Evolutionary conservation across 2,888 invertebrate genomes (phyloP).

Genomic region (Apamea crenata): DNA sequence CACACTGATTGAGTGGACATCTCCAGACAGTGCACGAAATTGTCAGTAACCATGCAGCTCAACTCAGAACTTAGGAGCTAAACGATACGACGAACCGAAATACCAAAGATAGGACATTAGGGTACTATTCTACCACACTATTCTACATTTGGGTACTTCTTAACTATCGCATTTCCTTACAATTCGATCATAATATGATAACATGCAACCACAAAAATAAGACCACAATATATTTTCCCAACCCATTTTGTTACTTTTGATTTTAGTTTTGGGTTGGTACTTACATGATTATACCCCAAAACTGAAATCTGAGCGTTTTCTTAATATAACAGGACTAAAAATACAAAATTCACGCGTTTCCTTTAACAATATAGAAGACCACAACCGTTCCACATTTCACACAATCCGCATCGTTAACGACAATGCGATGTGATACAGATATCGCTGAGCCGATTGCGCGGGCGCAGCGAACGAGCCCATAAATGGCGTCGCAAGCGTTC

Average conservation of each 20-base stretch:
- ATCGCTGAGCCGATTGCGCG: slow-evolving; percentile 81
- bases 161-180: neutral
- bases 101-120: too few species aligned
- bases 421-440: slow-evolving; percentile 84
- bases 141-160: too few species aligned
- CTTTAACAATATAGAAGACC: slow-evolving; percentile 19
- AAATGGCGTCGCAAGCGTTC: slow-evolving; percentile 78
- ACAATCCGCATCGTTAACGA: slow-evolving; percentile 79
- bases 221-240: neutral
- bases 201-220: neutral
- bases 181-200: neutral
- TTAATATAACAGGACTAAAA: neutral
- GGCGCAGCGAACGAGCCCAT: slow-evolving; percentile 81
- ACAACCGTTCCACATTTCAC: slow-evolving; percentile 57
- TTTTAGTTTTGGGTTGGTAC: neutral
- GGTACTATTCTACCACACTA: too few species aligned
- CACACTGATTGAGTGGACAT: too few species aligned
- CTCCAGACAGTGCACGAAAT: too few species aligned
- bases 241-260: neutral
- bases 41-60: too few species aligned
- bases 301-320: neutral
- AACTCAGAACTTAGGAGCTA: too few species aligned
- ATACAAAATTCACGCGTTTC: neutral
- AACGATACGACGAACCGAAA: too few species aligned
- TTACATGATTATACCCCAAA: neutral